These are phyloP conservation scores for Drosophila erecta DNA, from an alignment of 1,140 invertebrate species.

Conservation along the genomic window DNA sequence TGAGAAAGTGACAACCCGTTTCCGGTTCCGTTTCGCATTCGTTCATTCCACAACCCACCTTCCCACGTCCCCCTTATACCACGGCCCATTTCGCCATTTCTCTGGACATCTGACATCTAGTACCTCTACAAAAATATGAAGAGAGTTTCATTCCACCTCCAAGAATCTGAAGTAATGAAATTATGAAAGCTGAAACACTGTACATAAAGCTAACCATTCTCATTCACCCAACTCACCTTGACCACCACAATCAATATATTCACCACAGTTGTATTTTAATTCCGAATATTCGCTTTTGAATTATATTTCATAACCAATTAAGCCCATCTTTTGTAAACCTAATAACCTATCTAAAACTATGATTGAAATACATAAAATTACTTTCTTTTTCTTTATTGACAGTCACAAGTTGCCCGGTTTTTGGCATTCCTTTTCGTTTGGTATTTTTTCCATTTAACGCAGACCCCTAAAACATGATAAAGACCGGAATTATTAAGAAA, in stretches of 20 bases:
- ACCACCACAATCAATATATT: slow-evolving; percentile 30
- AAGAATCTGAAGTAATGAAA: slow-evolving; percentile 11
- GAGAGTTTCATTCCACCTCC: slow-evolving; percentile 17
- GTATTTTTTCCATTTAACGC: slow-evolving; percentile 15
- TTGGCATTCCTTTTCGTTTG: slow-evolving; percentile 2
- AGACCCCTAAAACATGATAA: background rate
- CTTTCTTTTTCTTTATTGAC: background rate
- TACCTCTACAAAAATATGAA: background rate
- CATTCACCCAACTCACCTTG: slow-evolving; percentile 42
- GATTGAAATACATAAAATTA: too few relatives aligned
- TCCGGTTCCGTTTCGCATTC: slow-evolving; percentile 33
- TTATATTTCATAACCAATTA: slow-evolving; percentile 4
- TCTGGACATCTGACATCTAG: slow-evolving; percentile 21
- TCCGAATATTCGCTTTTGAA: slow-evolving; percentile 9
- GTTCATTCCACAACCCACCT: slow-evolving; percentile 8
- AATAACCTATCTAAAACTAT: too few relatives aligned
- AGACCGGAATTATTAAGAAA: slow-evolving; percentile 13
- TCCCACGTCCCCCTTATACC: background rate
- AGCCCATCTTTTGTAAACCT: background rate
- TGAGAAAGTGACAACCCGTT: slow-evolving; percentile 10
- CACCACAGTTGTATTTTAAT: slow-evolving; percentile 34
- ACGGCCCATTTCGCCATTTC: slow-evolving; percentile 32
- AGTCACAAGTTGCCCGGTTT: background rate
- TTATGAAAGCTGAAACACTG: slow-evolving; percentile 41
- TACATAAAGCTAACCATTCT: slow-evolving; percentile 45